These are phyloP conservation scores for Catotricha subobsoleta DNA, from an alignment of 2,888 invertebrate genomes.

Conservation along the genomic window DNA sequence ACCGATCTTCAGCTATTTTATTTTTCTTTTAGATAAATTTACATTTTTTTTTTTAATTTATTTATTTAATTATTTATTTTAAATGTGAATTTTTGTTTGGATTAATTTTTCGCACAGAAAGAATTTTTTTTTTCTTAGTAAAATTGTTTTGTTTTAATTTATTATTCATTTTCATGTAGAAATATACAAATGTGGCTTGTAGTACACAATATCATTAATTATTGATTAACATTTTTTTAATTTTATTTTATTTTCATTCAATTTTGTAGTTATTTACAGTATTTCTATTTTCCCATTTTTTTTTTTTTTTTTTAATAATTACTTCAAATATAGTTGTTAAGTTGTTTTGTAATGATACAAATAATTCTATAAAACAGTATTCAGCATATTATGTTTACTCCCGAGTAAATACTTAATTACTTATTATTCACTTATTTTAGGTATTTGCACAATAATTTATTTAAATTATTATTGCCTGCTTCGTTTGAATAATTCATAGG, in stretches of 20 bases:
- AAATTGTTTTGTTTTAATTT: background rate
- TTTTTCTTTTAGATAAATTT: slow-evolving; percentile 13
- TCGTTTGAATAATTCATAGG: too few relatives aligned
- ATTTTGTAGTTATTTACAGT: background rate
- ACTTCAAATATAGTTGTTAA: too few relatives aligned
- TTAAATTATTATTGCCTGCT: too few relatives aligned
- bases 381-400: too few relatives aligned
- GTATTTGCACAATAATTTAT: too few relatives aligned
- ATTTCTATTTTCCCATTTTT: background rate
- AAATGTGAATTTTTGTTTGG: background rate
- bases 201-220: too few relatives aligned
- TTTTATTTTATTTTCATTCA: background rate
- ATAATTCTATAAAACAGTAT: too few relatives aligned
- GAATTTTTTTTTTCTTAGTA: background rate
- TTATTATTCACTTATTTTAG: too few relatives aligned
- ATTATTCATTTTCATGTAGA: background rate
- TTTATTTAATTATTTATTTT: slow-evolving; percentile 12
- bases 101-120: background rate
- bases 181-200: background rate
- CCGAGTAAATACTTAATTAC: too few relatives aligned
- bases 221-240: background rate
- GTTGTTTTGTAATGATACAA: too few relatives aligned
- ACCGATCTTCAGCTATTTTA: slow-evolving; percentile 32
- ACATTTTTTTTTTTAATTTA: slow-evolving; percentile 15
- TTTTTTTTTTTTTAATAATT: too few relatives aligned